These are phyloP conservation scores for Megalopta genalis DNA, from an alignment of 1,140 invertebrate genomes.

Conservation along the genomic window DNA sequence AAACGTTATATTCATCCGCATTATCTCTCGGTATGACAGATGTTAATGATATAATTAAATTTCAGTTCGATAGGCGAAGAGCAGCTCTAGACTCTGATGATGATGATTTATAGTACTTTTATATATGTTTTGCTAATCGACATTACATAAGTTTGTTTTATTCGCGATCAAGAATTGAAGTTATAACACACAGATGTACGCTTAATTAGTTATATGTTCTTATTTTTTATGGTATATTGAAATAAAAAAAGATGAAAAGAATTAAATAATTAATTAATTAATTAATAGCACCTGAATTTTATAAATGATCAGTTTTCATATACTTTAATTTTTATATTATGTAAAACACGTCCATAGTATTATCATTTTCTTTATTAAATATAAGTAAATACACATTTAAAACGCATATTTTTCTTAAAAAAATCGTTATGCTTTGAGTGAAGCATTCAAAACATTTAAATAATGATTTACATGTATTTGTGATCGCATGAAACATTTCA, in stretches of 20 bases:
- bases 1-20: not conserved
- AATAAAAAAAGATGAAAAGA: slow-evolving; percentile 51
- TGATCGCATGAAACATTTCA: slow-evolving; percentile 1
- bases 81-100: slow-evolving; percentile 92
- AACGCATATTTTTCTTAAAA: slow-evolving; percentile 22
- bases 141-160: not conserved
- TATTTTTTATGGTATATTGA: slow-evolving; percentile 55
- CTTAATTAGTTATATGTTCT: slow-evolving; percentile 47
- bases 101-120: slow-evolving; percentile 80
- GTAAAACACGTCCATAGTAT: slow-evolving; percentile 13
- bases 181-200: slow-evolving; percentile 33
- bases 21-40: not conserved
- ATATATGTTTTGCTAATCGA: slow-evolving; percentile 20
- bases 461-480: slow-evolving; percentile 12
- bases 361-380: slow-evolving; percentile 44
- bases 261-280: too few relatives aligned
- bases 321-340: not conserved
- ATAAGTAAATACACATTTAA: slow-evolving; percentile 50
- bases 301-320: slow-evolving; percentile 1
- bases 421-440: slow-evolving; percentile 12
- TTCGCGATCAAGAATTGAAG: not conserved
- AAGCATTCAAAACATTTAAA: slow-evolving; percentile 3
- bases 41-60: slow-evolving; percentile 32
- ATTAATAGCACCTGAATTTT: not conserved
- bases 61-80: slow-evolving; percentile 89